Percentiles rank a stretch among this genome's conserved stretches.
Evolutionary conservation across 2,113 vertebrate genomes (phyloP).

Genomic region (Brachypodius melanocephalos): DNA sequence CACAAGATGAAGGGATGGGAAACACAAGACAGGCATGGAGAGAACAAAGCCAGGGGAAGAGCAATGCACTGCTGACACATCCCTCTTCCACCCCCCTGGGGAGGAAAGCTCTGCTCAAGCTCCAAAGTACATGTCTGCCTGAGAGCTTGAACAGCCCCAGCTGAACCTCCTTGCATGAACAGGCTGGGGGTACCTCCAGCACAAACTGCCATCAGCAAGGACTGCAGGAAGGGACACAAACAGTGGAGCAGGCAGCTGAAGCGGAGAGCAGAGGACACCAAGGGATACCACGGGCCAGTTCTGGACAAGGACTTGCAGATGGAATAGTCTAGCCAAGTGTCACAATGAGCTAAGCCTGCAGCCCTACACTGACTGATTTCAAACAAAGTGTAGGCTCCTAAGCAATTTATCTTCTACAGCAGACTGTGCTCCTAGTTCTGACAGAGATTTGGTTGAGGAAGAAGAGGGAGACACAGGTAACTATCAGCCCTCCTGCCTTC

Average conservation of each 20-base stretch:
- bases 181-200: neutral
- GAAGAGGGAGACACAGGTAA: neutral
- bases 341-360: neutral
- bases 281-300: neutral
- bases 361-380: neutral
- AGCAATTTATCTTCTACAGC: neutral
- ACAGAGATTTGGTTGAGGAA: neutral
- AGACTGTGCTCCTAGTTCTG: neutral
- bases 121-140: neutral
- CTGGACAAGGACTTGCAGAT: neutral
- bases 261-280: neutral
- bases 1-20: neutral
- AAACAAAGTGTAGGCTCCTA: neutral
- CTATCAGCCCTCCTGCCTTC: neutral
- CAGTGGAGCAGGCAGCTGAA: neutral
- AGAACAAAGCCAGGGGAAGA: neutral
- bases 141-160: neutral
- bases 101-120: neutral
- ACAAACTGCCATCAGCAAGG: neutral
- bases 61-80: neutral
- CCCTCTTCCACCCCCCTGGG: neutral
- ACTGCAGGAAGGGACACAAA: neutral
- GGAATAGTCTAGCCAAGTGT: neutral
- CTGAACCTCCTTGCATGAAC: neutral
- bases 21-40: neutral